Base-by-base conservation (phyloP, 2,797 vertebrate species). In the Sebastolobus alascanus region DNA sequence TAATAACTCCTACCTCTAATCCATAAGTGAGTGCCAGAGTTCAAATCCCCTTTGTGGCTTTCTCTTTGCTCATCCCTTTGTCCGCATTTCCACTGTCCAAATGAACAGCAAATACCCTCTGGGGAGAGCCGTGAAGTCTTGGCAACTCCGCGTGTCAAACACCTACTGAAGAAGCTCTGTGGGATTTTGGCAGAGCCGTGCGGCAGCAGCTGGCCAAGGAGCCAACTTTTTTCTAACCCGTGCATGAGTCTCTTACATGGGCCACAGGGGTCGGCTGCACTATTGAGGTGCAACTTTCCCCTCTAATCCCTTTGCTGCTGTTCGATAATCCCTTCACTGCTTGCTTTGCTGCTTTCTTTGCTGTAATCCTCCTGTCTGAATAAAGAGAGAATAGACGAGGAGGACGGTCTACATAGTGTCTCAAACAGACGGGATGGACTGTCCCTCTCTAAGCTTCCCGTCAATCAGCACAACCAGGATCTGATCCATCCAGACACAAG, bases 311-410 rank as follows among this genome's bases (percentile, higher is more conserved):
- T 89, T 76, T 85, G 85, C 92, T 83, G 87, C 87, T 84, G 66
- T 72, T 84, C 68, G 9, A 80, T 93, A 93, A 93, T 92, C 92
- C 89, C 82, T 80, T 84, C 85, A 58, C 82, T 91, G 90, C 89
- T 90, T 87, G 85, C 89, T 86, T 87, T 85, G 90, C 85, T 90
- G 85, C 89, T 91, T 92, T 90, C 90, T 90, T 87, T 70, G 66
- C 92, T 80, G 87, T 94, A 92, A 93, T 93, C 91, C 90, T 68
- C 73, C 87, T 75, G 77, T 79, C 84, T 83, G 84, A 93, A 90
- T 92, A 82, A 90, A 89, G 87, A 88, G 65, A 82, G 80, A 83
- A 83, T 77, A 83, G 80, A 82, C 59, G n/a, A 79, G 79, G 68
- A 89, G 82, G 89, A 79, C 14, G 50, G 77, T 63, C 72, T 68